These are phyloP conservation scores for Bungarus multicinctus DNA, from an alignment of 2,113 vertebrate genomes.

Conservation along the genomic window DNA sequence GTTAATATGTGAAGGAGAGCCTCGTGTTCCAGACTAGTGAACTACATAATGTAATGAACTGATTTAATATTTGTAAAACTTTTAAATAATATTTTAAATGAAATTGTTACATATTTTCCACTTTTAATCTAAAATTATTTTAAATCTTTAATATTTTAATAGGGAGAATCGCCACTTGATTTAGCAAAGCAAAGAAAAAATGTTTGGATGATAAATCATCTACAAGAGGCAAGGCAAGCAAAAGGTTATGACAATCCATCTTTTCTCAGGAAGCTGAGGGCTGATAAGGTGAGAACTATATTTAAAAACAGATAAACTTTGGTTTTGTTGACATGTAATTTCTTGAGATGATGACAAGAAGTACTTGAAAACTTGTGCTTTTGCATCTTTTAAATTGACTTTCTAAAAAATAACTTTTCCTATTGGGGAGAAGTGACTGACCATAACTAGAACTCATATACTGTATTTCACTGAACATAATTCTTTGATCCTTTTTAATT, in stretches of 20 bases:
- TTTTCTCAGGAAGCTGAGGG: conserved; percentile 94
- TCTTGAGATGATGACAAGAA: background rate
- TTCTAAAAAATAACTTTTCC: background rate
- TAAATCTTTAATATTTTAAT: conserved; percentile 28
- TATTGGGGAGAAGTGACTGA: background rate
- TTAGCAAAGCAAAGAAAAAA: conserved; percentile 98
- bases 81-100: conserved; percentile 25
- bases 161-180: conserved; percentile 97
- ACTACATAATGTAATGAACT: background rate
- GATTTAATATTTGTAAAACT: conserved; percentile 14
- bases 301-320: background rate
- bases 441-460: background rate
- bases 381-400: background rate
- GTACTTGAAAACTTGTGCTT: background rate
- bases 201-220: conserved; percentile 98
- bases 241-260: conserved; percentile 98
- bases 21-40: background rate
- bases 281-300: conserved; percentile 85
- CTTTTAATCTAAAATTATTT: conserved; percentile 59
- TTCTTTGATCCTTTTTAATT: background rate
- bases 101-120: background rate
- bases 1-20: conserved; percentile 49
- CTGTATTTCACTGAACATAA: background rate
- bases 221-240: conserved; percentile 96
- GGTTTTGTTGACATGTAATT: background rate